Evolutionary conservation across 2,113 vertebrate species (phyloP).

Genomic region (Octodon degus): DNA sequence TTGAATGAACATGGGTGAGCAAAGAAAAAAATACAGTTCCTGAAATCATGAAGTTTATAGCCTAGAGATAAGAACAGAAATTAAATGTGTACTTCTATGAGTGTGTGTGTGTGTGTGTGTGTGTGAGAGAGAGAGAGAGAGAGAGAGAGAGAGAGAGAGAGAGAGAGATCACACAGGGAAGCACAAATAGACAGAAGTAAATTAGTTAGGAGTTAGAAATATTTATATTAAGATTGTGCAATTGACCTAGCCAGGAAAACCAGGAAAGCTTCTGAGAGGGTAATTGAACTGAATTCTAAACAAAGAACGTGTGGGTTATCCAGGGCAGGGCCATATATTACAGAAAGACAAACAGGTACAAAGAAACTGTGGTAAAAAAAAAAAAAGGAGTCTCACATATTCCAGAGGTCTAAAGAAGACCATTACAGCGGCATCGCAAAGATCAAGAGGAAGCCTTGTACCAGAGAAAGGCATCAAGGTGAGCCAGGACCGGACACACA

Average conservation of each 20-base stretch:
- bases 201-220: not conserved
- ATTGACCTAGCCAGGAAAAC: not conserved
- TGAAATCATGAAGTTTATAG: not conserved
- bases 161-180: not conserved
- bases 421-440: not conserved
- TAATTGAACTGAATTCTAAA: slow-evolving; percentile 14
- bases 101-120: not conserved
- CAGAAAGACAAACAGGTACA: not conserved
- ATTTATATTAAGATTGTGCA: slow-evolving; percentile 16
- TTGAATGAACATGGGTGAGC: not conserved
- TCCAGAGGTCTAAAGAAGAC: slow-evolving; percentile 3
- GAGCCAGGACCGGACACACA: not conserved
- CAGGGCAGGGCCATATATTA: not conserved
- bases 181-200: not conserved
- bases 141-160: not conserved
- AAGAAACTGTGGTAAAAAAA: not conserved
- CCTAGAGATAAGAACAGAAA: not conserved
- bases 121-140: not conserved
- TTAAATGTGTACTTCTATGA: not conserved
- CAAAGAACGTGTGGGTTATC: not conserved
- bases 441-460: not conserved
- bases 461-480: not conserved
- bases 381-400: not conserved
- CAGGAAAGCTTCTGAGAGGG: not conserved
- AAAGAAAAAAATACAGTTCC: not conserved